Conservation (phyloP, 30 jellyfish, hydroid and myxozoan species). For the Chrysaora quinquecirrha region DNA sequence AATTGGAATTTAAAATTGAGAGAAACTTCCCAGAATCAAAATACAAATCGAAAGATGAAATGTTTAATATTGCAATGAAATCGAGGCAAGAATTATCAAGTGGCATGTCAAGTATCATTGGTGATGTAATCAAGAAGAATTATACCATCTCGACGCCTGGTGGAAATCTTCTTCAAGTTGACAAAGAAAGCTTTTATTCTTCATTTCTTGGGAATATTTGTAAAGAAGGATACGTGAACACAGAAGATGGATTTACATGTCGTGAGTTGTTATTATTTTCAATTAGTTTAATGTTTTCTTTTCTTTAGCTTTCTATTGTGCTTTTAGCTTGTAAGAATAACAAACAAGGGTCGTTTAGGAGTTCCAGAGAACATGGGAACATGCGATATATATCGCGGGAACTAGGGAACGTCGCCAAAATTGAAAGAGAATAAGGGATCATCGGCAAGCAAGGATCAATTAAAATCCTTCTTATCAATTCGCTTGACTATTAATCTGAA, state of each 20-base stretch:
- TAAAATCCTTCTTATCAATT: no score
- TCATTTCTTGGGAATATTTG: slow-evolving; percentile 24
- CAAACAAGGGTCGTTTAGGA: no score
- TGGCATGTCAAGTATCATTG: background rate
- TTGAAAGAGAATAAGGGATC: no score
- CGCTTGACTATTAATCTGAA: no score
- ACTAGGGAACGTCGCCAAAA: no score
- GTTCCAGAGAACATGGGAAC: no score
- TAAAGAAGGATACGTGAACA: background rate
- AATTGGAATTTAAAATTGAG: background rate
- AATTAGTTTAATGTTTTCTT: background rate
- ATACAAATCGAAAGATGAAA: background rate
- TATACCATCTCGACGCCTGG: background rate
- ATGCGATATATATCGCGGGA: no score
- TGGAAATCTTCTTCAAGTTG: slow-evolving; percentile 10
- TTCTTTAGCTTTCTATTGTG: no score
- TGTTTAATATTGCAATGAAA: slow-evolving; percentile 16
- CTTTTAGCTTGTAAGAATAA: no score
- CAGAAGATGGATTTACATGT: slow-evolving; percentile 33
- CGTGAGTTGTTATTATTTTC: slow-evolving; percentile 24
- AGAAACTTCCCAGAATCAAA: background rate
- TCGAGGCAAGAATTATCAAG: slow-evolving; percentile 38
- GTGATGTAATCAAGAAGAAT: background rate
- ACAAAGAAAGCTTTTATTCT: slow-evolving; percentile 16
- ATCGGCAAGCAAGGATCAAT: no score